Conservation (phyloP, 2,888 invertebrate genomes). For the Ochropleura leucogaster region DNA sequence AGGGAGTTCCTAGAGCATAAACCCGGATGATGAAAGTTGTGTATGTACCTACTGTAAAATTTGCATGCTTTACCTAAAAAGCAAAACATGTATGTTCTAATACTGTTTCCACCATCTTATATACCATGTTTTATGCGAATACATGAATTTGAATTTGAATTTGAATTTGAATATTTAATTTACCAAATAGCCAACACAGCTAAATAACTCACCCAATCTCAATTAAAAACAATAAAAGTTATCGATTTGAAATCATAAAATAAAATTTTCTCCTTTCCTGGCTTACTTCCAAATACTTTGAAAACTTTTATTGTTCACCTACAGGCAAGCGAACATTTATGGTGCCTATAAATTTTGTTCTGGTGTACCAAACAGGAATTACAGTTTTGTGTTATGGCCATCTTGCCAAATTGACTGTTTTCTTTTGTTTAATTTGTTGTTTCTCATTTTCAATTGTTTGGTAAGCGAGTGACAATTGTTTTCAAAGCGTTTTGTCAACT, state of each 20-base stretch:
- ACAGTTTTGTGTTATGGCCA: conserved; percentile 32
- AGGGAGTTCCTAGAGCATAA: no score
- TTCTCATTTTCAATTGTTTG: background rate
- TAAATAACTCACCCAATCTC: background rate
- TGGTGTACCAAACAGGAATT: conserved; percentile 27
- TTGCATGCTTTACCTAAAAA: no score
- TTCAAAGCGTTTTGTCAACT: background rate
- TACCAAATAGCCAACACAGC: background rate
- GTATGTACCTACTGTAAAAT: no score
- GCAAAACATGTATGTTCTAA: no score
- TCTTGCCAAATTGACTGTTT: conserved; percentile 32
- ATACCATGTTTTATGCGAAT: no score
- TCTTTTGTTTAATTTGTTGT: conserved; percentile 3
- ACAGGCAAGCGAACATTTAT: conserved; percentile 27
- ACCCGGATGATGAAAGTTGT: no score
- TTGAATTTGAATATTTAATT: no score
- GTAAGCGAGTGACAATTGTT: background rate
- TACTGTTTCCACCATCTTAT: no score
- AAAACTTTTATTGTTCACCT: conserved; percentile 26
- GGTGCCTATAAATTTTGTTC: conserved; percentile 19
- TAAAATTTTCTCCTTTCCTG: conserved; percentile 6
- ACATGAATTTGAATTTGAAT: no score
- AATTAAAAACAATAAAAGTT: conserved; percentile 16
- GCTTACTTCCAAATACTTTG: conserved; percentile 31
- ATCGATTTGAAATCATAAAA: conserved; percentile 28